Conservation (phyloP, 2,888 invertebrate genomes). For the Holacanthella duospinosa region DNA sequence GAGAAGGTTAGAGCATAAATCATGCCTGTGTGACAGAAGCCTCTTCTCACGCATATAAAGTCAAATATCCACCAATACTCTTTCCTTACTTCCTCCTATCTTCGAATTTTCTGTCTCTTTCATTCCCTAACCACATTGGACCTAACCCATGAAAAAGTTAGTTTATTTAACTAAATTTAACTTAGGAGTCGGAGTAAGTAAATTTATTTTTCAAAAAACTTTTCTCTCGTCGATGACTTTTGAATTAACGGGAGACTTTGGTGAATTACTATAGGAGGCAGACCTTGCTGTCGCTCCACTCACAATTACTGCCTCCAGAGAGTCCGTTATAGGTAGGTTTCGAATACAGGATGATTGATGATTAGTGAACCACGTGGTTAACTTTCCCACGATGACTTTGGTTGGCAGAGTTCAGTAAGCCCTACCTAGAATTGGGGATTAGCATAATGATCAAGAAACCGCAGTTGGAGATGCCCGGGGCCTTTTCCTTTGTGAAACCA, state of each 20-base stretch:
- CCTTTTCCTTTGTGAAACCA: constrained; percentile 62
- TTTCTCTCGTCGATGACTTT: too few relatives aligned
- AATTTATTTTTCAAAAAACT: too few relatives aligned
- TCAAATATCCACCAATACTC: not conserved
- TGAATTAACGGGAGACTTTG: too few relatives aligned
- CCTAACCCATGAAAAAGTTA: too few relatives aligned
- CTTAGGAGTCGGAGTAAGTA: too few relatives aligned
- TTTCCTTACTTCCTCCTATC: not conserved
- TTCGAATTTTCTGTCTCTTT: not conserved
- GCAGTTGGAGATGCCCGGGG: constrained; percentile 56
- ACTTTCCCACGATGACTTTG: too few relatives aligned
- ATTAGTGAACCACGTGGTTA: too few relatives aligned
- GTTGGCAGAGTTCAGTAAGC: constrained; percentile 80
- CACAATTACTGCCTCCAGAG: constrained; percentile 82
- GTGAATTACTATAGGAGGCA: constrained; percentile 52
- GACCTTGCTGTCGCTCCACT: constrained; percentile 79
- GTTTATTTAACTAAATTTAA: too few relatives aligned
- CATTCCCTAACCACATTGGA: not conserved
- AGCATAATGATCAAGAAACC: constrained; percentile 70
- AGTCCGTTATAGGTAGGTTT: constrained; percentile 58
- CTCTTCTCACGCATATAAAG: not conserved
- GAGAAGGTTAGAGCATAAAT: too few relatives aligned
- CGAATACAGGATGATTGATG: too few relatives aligned
- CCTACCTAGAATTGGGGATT: constrained; percentile 87
- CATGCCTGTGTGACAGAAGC: constrained; percentile 4